Evolutionary conservation across 2,888 invertebrate species (phyloP).

Genomic region (Drosophila stalkeri): DNA sequence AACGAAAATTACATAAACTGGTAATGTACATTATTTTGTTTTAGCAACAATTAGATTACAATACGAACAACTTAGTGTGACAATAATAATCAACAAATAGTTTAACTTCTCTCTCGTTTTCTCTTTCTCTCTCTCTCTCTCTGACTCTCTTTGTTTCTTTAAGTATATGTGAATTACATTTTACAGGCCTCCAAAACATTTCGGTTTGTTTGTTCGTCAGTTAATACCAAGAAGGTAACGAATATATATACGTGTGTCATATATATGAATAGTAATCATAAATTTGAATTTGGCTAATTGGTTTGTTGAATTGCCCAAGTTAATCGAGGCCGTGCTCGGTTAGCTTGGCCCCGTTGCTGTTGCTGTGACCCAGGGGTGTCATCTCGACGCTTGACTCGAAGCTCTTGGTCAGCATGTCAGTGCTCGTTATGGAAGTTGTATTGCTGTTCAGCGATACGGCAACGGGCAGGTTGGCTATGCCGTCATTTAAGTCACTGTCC

Average conservation of each 20-base stretch:
- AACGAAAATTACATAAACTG: constrained; percentile 49
- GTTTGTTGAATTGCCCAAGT: constrained; percentile 36
- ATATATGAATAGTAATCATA: constrained; percentile 29
- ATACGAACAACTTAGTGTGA: constrained; percentile 58
- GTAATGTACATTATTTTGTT: constrained; percentile 48
- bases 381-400: constrained; percentile 82
- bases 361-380: constrained; percentile 68
- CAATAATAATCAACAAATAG: constrained; percentile 53
- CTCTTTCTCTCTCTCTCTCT: not conserved
- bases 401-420: constrained; percentile 81
- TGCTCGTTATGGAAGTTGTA: constrained; percentile 80
- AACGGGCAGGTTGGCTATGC: constrained; percentile 49
- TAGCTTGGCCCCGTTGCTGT: constrained; percentile 69
- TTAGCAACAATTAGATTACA: constrained; percentile 64
- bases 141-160: constrained; percentile 19
- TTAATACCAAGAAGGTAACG: constrained; percentile 66
- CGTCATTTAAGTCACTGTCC: constrained; percentile 82
- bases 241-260: constrained; percentile 36
- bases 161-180: constrained; percentile 45
- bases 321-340: constrained; percentile 64
- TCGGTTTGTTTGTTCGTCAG: constrained; percentile 34
- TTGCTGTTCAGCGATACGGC: constrained; percentile 67
- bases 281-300: constrained; percentile 72
- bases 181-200: constrained; percentile 33
- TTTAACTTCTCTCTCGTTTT: not conserved